phyloP scores from a whole-genome alignment of 2,797 vertebrate genomes.

The Aselliscus stoliczkanus region DNA sequence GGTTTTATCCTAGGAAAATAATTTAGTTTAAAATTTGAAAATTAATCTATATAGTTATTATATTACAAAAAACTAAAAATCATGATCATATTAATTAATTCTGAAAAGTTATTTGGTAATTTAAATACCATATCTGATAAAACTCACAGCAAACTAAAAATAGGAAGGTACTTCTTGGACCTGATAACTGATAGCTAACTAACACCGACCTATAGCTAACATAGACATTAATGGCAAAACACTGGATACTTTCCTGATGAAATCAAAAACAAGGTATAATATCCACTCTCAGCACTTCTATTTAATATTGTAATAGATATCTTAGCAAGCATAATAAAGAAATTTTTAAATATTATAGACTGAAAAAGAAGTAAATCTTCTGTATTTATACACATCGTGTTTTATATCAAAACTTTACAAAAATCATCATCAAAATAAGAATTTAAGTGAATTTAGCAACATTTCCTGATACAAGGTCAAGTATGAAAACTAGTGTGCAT shows the following conservation, averaged over 20 bases:
- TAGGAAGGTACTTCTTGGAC: background rate
- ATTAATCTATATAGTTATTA: background rate
- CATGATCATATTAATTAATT: background rate
- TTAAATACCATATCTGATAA: background rate
- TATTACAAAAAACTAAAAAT: background rate
- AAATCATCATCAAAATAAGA: background rate
- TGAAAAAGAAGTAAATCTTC: background rate
- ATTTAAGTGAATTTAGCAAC: background rate
- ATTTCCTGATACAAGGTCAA: background rate
- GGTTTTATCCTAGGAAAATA: background rate
- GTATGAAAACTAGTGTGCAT: background rate
- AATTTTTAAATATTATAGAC: background rate
- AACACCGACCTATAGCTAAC: background rate
- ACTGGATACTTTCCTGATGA: background rate
- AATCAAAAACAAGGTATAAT: background rate
- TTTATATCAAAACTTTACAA: background rate
- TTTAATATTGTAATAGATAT: no score
- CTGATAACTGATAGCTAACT: background rate
- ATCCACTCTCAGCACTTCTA: background rate
- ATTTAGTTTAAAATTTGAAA: background rate
- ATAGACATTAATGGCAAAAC: background rate
- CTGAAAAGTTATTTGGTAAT: background rate
- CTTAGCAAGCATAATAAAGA: background rate
- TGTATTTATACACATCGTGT: background rate
- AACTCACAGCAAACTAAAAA: background rate